phyloP scores from a whole-genome alignment of 2,888 invertebrate genomes.

The Trimorus sp. region DNA sequence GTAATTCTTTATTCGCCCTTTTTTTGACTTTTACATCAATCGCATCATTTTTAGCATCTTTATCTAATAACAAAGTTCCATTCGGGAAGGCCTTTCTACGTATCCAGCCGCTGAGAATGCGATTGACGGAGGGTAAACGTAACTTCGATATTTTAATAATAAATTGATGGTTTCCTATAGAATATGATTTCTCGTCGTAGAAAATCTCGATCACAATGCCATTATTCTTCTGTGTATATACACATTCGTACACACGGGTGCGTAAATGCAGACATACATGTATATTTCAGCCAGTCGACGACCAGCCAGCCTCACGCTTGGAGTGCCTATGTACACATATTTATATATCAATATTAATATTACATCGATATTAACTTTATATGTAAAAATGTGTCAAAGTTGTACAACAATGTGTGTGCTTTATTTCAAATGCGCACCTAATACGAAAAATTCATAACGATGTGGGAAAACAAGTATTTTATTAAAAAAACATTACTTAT shows the following conservation, averaged over 20 bases:
- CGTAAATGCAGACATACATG: constrained; percentile 69
- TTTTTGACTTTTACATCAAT: too few relatives aligned
- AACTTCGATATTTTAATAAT: constrained; percentile 32
- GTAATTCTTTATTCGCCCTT: too few relatives aligned
- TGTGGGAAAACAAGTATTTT: too few relatives aligned
- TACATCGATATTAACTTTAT: constrained; percentile 50
- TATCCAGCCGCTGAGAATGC: too few relatives aligned
- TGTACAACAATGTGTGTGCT: constrained; percentile 24
- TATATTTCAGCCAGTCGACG: constrained; percentile 77
- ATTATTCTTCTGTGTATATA: constrained; percentile 42
- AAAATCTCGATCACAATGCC: constrained; percentile 41
- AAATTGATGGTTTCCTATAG: constrained; percentile 25
- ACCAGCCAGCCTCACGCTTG: constrained; percentile 77
- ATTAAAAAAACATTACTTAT: too few relatives aligned
- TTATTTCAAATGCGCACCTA: constrained; percentile 11
- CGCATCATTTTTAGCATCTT: too few relatives aligned
- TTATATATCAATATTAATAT: constrained; percentile 67
- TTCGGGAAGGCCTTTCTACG: too few relatives aligned
- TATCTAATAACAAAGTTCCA: too few relatives aligned
- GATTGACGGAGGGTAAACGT: too few relatives aligned
- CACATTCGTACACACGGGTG: constrained; percentile 48
- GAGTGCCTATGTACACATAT: constrained; percentile 74
- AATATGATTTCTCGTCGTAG: not conserved
- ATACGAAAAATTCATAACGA: too few relatives aligned
- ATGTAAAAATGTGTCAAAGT: constrained; percentile 43